A percentile compares a stretch with the other conserved stretches of the same genome.
Evolutionary conservation across 2,113 vertebrate genomes (phyloP).

Genomic region (Cariama cristata): DNA sequence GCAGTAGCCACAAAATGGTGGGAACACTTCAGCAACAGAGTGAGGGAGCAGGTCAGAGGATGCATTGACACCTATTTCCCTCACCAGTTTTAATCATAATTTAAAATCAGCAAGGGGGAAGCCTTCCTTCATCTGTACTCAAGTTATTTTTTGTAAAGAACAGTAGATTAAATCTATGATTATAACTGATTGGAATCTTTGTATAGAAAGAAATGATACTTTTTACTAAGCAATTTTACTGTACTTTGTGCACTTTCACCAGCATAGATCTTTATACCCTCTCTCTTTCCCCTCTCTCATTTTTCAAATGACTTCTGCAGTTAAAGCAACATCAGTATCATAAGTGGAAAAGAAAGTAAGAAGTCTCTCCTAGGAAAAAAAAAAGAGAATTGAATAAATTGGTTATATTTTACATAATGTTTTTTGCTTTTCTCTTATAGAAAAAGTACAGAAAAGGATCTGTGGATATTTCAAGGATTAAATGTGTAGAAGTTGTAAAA

Average conservation of each 20-base stretch:
- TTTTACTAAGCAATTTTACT: neutral
- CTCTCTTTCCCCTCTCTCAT: neutral
- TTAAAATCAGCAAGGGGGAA: neutral
- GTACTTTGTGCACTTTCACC: neutral
- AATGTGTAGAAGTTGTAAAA: conserved; percentile 92
- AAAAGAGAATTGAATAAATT: neutral
- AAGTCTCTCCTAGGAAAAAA: neutral
- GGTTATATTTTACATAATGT: neutral
- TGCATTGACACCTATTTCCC: neutral
- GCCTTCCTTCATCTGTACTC: neutral
- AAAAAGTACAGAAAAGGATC: conserved; percentile 89
- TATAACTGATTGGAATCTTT: neutral
- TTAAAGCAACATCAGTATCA: neutral
- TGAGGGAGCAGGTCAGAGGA: neutral
- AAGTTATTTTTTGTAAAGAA: neutral
- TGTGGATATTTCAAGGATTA: conserved; percentile 88
- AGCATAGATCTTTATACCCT: neutral
- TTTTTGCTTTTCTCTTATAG: conserved; percentile 68
- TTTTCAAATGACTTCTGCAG: neutral
- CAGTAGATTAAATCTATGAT: neutral
- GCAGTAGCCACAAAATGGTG: neutral
- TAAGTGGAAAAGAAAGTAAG: neutral
- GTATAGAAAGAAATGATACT: neutral
- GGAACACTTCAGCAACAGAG: neutral
- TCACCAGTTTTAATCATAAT: rapidly evolving